These are phyloP conservation scores for Lepidurus apus DNA, from an alignment of 1,140 invertebrate species.

Conservation along the genomic window DNA sequence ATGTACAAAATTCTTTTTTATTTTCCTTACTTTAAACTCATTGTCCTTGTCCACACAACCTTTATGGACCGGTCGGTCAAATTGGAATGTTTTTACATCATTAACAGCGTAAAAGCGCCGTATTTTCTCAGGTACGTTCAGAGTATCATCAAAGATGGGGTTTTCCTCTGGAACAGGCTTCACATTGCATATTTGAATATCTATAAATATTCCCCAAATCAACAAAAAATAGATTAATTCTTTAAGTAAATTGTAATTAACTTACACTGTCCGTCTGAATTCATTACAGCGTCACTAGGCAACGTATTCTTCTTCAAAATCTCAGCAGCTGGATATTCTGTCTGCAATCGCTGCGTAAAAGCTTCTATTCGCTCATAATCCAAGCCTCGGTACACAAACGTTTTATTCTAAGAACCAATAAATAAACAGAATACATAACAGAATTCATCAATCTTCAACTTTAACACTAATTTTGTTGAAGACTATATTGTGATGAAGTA, in stretches of 20 bases:
- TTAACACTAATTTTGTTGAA: conserved; percentile 34
- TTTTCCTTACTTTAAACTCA: conserved; percentile 68
- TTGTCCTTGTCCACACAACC: conserved; percentile 85
- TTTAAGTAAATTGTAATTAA: conserved; percentile 26
- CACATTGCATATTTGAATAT: conserved; percentile 92
- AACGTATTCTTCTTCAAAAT: conserved; percentile 85
- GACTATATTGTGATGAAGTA: conserved; percentile 8
- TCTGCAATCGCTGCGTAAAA: conserved; percentile 88
- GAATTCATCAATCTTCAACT: conserved; percentile 28
- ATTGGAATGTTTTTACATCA: conserved; percentile 84
- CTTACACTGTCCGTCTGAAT: conserved; percentile 77
- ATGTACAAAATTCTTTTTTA: conserved; percentile 29
- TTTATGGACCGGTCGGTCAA: conserved; percentile 81
- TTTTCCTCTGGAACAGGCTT: conserved; percentile 67
- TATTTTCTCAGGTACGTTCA: conserved; percentile 72
- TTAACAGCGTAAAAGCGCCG: conserved; percentile 84
- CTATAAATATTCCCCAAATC: conserved; percentile 44
- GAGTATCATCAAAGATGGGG: conserved; percentile 45
- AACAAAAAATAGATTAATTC: no score
- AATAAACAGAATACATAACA: conserved; percentile 25
- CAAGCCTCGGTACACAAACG: conserved; percentile 92
- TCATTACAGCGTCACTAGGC: conserved; percentile 76
- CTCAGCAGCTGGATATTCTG: conserved; percentile 85
- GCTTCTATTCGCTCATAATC: conserved; percentile 92
- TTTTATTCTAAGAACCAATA: conserved; percentile 69